Evolutionary conservation across 1,140 invertebrate genomes (phyloP).

Genomic region (Tetragonula clypearis): DNA sequence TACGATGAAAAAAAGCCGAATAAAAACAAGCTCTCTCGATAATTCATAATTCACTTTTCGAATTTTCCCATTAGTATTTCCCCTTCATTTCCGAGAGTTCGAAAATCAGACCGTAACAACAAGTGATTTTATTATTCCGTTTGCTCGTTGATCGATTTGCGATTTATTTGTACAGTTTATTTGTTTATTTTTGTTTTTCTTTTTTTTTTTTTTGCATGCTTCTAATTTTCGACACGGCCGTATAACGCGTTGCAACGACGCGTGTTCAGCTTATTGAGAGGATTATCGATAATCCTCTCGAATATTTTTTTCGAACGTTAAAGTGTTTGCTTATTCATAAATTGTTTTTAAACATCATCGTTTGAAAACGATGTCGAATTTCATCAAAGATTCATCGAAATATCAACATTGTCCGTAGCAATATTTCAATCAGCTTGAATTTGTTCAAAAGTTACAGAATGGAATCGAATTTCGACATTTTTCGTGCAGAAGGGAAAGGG

Average conservation of each 20-base stretch:
- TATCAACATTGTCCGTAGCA: too few relatives aligned
- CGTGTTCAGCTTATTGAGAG: too few relatives aligned
- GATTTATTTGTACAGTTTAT: constrained; percentile 1
- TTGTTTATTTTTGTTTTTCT: background rate
- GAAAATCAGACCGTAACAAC: background rate
- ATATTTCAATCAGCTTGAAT: too few relatives aligned
- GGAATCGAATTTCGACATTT: background rate
- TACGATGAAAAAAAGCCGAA: background rate
- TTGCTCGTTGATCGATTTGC: background rate
- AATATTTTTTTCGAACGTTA: background rate
- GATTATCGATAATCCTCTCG: background rate
- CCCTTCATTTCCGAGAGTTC: background rate
- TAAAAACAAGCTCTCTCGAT: background rate
- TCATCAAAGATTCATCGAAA: background rate
- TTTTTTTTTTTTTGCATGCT: background rate
- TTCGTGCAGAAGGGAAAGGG: background rate
- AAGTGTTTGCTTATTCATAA: background rate
- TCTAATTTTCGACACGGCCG: too few relatives aligned
- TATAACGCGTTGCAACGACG: background rate
- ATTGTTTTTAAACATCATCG: background rate
- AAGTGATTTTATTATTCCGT: background rate
- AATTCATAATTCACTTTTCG: background rate
- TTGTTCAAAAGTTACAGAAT: too few relatives aligned
- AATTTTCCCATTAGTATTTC: background rate
- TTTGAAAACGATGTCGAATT: background rate